A percentile compares a stretch with the other conserved stretches of the same genome.
phyloP scores from a whole-genome alignment of 1,140 invertebrate genomes.

The Drosophila auraria region DNA sequence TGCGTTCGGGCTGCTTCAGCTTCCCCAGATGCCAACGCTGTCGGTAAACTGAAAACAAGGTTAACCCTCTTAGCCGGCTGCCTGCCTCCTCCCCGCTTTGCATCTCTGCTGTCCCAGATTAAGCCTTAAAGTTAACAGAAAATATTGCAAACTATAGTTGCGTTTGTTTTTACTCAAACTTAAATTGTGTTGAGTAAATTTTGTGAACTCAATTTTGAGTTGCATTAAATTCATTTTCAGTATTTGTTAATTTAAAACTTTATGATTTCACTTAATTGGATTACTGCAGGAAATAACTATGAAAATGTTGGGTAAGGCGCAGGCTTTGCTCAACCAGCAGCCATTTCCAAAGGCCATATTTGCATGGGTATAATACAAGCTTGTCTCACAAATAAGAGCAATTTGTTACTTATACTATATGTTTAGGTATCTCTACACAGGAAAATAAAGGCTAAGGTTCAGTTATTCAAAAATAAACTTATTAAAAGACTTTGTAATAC shows the following conservation, averaged over 20 bases:
- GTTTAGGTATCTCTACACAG: not conserved
- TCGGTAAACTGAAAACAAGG: constrained; percentile 24
- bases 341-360: not conserved
- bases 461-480: not conserved
- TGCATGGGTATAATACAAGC: not conserved
- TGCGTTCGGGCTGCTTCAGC: not conserved
- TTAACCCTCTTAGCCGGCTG: constrained; percentile 25
- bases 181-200: not conserved
- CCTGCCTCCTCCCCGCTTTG: not conserved
- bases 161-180: not conserved
- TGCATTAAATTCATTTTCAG: not conserved
- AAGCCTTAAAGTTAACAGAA: not conserved
- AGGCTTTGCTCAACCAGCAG: not conserved
- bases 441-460: not conserved
- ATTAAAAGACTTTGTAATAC: too few species aligned
- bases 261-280: not conserved
- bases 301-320: not conserved
- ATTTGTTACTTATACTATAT: constrained; percentile 4
- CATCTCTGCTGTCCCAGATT: constrained; percentile 9
- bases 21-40: constrained; percentile 11
- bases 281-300: constrained; percentile 1
- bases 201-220: not conserved
- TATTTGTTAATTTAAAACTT: constrained; percentile 7
- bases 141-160: not conserved
- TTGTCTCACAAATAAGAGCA: constrained; percentile 2